These are phyloP conservation scores for Diachasma alloeum DNA, from an alignment of 1,140 invertebrate genomes.

Conservation along the genomic window DNA sequence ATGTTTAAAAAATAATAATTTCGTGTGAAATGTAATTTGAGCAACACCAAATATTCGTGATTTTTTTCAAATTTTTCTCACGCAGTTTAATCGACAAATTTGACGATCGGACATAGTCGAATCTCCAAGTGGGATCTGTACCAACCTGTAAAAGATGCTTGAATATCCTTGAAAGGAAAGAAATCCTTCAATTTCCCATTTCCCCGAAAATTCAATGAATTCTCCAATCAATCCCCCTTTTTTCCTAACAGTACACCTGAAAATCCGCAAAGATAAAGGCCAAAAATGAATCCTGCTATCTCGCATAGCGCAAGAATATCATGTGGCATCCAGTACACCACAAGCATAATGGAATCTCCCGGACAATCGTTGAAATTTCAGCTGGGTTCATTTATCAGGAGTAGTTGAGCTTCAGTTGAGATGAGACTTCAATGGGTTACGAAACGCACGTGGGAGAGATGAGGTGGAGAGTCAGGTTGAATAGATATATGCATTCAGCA, in stretches of 20 bases:
- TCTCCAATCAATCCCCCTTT: no score
- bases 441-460: neutral
- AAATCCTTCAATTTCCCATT: no score
- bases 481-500: neutral
- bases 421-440: slow-evolving; percentile 11
- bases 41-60: no score
- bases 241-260: neutral
- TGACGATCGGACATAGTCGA: no score
- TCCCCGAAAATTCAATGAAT: no score
- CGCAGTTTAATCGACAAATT: no score
- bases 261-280: neutral
- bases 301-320: neutral
- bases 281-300: neutral
- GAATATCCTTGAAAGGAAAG: no score
- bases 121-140: no score
- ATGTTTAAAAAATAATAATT: no score
- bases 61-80: no score
- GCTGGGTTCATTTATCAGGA: slow-evolving; percentile 43
- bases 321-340: neutral
- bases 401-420: slow-evolving; percentile 25
- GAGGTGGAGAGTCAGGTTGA: neutral
- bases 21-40: no score
- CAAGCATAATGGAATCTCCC: slow-evolving; percentile 32
- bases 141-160: no score
- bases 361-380: slow-evolving; percentile 50